Evolutionary conservation across 2,797 vertebrate species (phyloP).

Genomic region (Erethizon dorsatum): DNA sequence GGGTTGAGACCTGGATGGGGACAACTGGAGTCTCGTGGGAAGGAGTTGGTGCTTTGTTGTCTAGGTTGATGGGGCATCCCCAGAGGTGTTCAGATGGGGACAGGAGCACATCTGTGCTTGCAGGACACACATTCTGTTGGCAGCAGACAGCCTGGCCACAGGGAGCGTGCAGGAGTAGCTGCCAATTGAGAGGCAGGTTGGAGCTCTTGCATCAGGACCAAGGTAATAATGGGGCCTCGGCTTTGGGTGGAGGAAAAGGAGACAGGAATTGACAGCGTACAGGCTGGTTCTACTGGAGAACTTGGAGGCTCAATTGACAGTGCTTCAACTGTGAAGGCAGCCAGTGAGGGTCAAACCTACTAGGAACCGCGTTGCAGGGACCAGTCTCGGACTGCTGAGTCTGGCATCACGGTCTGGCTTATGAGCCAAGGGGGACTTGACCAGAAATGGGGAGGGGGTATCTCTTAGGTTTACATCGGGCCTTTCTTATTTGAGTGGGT

Average conservation of each 20-base stretch:
- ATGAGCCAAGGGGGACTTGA: not conserved
- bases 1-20: accelerated
- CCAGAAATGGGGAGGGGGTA: not conserved
- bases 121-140: not conserved
- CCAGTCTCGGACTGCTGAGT: not conserved
- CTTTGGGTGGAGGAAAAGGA: not conserved
- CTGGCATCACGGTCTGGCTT: not conserved
- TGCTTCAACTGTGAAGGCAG: not conserved
- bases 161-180: accelerated
- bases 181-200: not conserved
- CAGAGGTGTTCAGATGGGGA: not conserved
- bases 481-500: constrained; percentile 53
- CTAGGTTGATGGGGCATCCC: not conserved
- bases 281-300: not conserved
- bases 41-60: not conserved
- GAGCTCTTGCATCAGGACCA: not conserved
- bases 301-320: not conserved
- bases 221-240: not conserved
- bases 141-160: accelerated
- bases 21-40: not conserved
- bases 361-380: not conserved
- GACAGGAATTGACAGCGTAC: not conserved
- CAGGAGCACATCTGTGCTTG: not conserved
- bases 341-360: not conserved
- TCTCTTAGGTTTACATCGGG: not conserved